Percentiles rank a stretch among this genome's conserved stretches.
These are phyloP conservation scores for Drosophila percnosoma DNA, from an alignment of 2,888 invertebrate species.

Conservation along the genomic window DNA sequence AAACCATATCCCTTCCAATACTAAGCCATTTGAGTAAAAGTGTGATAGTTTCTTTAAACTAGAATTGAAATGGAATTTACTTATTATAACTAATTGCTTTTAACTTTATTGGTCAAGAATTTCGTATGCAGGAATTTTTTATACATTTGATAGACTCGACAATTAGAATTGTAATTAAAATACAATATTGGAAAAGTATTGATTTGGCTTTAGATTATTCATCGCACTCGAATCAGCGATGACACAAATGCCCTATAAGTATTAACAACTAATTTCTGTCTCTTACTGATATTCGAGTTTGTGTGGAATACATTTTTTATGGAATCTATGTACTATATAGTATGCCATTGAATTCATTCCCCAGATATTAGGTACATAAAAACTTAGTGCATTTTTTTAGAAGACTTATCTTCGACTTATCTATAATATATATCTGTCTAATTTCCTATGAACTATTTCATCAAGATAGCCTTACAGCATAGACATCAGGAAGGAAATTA, in stretches of 20 bases:
- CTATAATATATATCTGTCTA: background rate
- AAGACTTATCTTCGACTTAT: background rate
- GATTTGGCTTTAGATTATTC: background rate
- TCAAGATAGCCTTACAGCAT: background rate
- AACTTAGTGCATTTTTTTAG: background rate
- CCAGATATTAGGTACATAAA: fast-evolving
- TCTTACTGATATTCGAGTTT: background rate
- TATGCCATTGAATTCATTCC: background rate
- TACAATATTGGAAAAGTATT: background rate
- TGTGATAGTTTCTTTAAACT: background rate
- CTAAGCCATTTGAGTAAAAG: conserved; percentile 23
- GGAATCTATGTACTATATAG: fast-evolving
- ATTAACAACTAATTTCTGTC: background rate
- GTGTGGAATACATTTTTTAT: background rate
- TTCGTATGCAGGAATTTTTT: too few relatives aligned
- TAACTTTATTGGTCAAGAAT: background rate
- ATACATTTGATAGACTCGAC: background rate
- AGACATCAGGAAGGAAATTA: background rate
- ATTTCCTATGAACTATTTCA: fast-evolving
- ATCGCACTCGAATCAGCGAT: background rate
- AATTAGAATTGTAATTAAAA: background rate
- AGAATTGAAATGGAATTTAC: background rate
- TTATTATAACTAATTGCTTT: too few relatives aligned
- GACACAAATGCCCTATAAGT: too few relatives aligned
- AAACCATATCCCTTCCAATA: conserved; percentile 5